These are phyloP conservation scores for Agapornis roseicollis DNA, from an alignment of 2,113 vertebrate genomes.

Conservation along the genomic window DNA sequence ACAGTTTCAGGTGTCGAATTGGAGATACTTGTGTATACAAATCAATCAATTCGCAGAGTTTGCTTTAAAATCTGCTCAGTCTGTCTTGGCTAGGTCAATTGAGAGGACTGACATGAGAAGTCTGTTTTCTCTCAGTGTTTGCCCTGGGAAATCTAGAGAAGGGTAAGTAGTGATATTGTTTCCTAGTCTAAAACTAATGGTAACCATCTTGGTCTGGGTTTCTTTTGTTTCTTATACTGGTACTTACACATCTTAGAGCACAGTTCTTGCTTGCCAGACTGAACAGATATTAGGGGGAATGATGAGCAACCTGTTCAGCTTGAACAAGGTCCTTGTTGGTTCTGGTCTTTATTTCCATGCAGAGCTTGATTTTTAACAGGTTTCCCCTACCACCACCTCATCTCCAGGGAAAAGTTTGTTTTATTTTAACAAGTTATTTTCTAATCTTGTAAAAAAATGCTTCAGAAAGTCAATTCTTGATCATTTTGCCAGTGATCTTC, in stretches of 20 bases:
- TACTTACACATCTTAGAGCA: not conserved
- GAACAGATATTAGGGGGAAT: not conserved
- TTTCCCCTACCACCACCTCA: not conserved
- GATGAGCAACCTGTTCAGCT: not conserved
- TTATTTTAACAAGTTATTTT: not conserved
- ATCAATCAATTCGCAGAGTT: not conserved
- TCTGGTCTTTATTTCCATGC: not conserved
- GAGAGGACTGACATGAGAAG: not conserved
- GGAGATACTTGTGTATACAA: not conserved
- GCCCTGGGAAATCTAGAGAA: not conserved
- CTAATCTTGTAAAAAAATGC: not conserved
- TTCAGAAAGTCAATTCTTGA: not conserved
- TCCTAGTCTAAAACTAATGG: not conserved
- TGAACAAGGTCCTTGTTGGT: not conserved
- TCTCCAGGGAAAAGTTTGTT: not conserved
- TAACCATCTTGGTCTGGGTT: not conserved
- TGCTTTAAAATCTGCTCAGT: not conserved
- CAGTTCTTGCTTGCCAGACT: not conserved
- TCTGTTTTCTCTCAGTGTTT: not conserved
- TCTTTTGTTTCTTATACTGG: not conserved
- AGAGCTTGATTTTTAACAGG: not conserved
- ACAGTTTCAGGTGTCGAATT: not conserved
- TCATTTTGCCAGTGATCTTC: not conserved
- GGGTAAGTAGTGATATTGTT: not conserved
- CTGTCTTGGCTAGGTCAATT: not conserved